A percentile compares a stretch with the other conserved stretches of the same genome.
phyloP scores from a whole-genome alignment of 2,113 vertebrate species.

The Pelobates fuscus region DNA sequence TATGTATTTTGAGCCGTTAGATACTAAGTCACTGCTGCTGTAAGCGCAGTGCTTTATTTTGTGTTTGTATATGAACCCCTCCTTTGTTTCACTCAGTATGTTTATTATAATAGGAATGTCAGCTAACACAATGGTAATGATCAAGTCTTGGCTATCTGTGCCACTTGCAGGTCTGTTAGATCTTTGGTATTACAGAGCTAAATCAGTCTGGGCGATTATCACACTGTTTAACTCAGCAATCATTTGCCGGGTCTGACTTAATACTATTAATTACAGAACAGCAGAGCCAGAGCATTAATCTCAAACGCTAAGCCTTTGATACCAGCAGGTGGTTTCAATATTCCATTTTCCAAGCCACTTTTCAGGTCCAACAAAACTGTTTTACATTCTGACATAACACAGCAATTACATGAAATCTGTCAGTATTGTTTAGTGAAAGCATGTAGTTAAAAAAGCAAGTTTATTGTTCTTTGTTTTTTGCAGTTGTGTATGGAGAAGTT shows the following conservation, averaged over 20 bases:
- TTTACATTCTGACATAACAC: slow-evolving; percentile 15
- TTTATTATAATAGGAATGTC: background rate
- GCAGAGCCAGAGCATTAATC: background rate
- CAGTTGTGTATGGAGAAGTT: slow-evolving; percentile 8
- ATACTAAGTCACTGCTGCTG: no score
- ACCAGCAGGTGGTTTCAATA: slow-evolving; percentile 38
- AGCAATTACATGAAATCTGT: slow-evolving; percentile 5
- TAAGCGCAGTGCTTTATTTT: no score
- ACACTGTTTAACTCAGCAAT: background rate
- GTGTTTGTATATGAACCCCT: no score
- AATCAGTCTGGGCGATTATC: background rate
- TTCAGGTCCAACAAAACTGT: slow-evolving; percentile 6
- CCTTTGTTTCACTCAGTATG: no score
- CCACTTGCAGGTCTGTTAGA: background rate
- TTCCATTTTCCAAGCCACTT: background rate
- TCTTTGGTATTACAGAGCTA: no score
- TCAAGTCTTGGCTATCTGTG: background rate
- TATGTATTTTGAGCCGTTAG: no score
- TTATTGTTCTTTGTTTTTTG: background rate
- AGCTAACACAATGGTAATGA: background rate
- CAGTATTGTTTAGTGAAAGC: slow-evolving; percentile 23
- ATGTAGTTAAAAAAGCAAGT: slow-evolving; percentile 5
- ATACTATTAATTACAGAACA: slow-evolving; percentile 17
- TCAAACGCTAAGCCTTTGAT: slow-evolving; percentile 1
- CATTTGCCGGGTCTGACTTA: background rate